Base-by-base conservation (phyloP, 2,797 vertebrate genomes). In the Enteromius thamalakanensis region DNA sequence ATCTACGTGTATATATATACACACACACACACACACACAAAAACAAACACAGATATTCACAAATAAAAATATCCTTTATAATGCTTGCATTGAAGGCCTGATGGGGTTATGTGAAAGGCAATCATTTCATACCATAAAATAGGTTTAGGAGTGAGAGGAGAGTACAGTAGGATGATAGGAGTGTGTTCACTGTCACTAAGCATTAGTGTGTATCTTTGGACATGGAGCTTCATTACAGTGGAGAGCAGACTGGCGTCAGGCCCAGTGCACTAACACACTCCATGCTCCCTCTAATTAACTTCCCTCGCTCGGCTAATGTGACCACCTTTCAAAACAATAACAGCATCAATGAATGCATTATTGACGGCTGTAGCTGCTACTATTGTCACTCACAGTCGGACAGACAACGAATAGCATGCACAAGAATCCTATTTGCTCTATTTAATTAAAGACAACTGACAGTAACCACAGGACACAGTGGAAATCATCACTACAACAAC, bases 241-340 rank as follows among this genome's bases (percentile, higher is more conserved):
- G 74, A 77, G 72, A 80, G 60, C 17, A 86, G 82, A 64, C 80
- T 87, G 82, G 86, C 85, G 47, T 80, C 29, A 70, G 60, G 78
- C 85, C 85, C 84, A 88, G 71, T 68, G 68, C 76, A 58, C 80
- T 68, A 77, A 86, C 83, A 82, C 69, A 79, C 75, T 75, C 76
- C 75, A 47, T 29, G 21, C 78, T 82, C 80, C 76, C 80, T 84
- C 81, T 90, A 87, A 87, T 87, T 86, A 85, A 86, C 82, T 76
- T 84, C 60, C 84, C 53, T 83, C 21, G 19, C 26, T 64, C 34
- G 77, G 45, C 55, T 69, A 81, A 74, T 53, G n/a, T 75, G 81
- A 37, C 6, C 75, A 51, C 68, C 10, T 40, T 85, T 62, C 81
- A 84, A 71, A 70, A 94, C 91, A 81, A 84, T 80, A 88, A 40